Conservation (phyloP, 2,888 invertebrate species). For the Leucoma salicis region DNA sequence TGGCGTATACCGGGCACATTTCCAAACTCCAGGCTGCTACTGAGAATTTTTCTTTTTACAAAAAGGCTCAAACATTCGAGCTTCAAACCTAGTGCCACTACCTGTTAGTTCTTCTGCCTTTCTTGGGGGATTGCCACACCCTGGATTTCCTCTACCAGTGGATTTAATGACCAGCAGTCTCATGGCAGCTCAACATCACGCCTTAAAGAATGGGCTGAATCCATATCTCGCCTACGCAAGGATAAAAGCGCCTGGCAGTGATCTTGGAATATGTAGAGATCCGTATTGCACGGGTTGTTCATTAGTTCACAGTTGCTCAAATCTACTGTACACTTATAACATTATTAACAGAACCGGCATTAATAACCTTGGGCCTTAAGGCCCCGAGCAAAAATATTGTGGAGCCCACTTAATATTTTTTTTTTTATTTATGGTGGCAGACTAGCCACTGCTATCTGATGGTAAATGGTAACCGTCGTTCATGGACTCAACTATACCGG, state of each 20-base stretch:
- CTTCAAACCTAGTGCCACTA: constrained; percentile 84
- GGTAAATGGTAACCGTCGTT: no score
- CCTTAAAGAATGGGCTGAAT: constrained; percentile 87
- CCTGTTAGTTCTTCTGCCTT: constrained; percentile 82
- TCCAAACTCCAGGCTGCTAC: no score
- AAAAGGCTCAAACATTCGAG: constrained; percentile 85
- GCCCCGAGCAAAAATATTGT: no score
- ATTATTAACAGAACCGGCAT: no score
- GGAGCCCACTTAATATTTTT: no score
- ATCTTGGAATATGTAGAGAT: constrained; percentile 91
- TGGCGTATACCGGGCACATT: no score
- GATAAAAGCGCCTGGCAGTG: constrained; percentile 88
- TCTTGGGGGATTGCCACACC: constrained; percentile 83
- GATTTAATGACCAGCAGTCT: constrained; percentile 90
- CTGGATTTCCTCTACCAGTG: constrained; percentile 86
- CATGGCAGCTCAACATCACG: constrained; percentile 88
- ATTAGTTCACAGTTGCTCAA: constrained; percentile 90
- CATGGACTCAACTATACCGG: no score
- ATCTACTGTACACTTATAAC: constrained; percentile 85
- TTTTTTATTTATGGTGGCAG: no score
- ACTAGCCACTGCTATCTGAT: no score
- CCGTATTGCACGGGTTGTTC: constrained; percentile 96
- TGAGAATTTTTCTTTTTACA: no score
- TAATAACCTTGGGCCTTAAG: no score
- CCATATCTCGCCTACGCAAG: constrained; percentile 94